Percentiles rank a stretch among this genome's conserved stretches.
phyloP scores from a whole-genome alignment of 2,113 vertebrate genomes.

The Limanda limanda region DNA sequence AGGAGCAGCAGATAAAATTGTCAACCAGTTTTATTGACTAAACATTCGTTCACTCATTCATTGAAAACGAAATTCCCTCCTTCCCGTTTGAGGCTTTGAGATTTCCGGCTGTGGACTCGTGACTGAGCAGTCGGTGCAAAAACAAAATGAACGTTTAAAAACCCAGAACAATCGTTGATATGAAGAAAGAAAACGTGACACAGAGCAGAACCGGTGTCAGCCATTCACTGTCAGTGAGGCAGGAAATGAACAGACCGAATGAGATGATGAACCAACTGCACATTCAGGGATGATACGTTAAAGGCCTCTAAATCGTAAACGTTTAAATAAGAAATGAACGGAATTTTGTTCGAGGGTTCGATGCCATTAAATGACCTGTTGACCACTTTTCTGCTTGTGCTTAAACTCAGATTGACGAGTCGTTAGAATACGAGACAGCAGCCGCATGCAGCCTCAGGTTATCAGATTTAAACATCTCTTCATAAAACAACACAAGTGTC shows the following conservation, averaged over 20 bases:
- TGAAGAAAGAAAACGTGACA: not conserved
- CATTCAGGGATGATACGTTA: constrained; percentile 1
- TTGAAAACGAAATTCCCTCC: constrained; percentile 36
- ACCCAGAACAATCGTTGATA: constrained; percentile 31
- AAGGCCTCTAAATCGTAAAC: constrained; percentile 1
- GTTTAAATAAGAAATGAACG: not conserved
- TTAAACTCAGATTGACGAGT: constrained; percentile 17
- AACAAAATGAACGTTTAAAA: constrained; percentile 1
- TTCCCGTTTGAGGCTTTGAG: constrained; percentile 57
- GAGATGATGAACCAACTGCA: not conserved
- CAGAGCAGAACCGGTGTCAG: not conserved
- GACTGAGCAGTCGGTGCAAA: constrained; percentile 34
- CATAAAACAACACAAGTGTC: too few species aligned
- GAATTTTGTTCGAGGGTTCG: constrained; percentile 1
- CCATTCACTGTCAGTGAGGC: not conserved
- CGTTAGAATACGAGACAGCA: not conserved
- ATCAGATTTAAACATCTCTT: not conserved
- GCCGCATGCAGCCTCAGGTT: too few species aligned
- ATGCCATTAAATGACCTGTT: not conserved
- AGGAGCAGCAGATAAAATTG: constrained; percentile 24
- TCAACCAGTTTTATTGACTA: constrained; percentile 74
- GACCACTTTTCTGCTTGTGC: constrained; percentile 36
- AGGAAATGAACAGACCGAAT: not conserved
- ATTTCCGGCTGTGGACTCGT: constrained; percentile 12
- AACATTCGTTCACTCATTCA: constrained; percentile 54